Percentiles rank a stretch among this genome's conserved stretches.
phyloP scores from a whole-genome alignment of 2,888 invertebrate genomes.

The Phortica magna region DNA sequence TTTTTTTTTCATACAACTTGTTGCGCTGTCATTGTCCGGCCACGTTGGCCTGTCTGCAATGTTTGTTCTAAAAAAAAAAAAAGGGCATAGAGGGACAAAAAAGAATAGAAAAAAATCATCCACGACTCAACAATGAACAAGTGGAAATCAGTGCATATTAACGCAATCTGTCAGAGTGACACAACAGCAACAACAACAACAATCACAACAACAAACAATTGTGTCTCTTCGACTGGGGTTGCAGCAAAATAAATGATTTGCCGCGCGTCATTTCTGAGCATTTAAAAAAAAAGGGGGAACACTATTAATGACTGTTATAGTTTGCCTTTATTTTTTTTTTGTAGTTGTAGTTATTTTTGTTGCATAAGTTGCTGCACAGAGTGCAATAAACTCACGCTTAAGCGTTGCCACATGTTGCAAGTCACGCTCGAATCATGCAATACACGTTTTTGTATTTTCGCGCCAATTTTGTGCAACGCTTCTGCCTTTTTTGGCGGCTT shows the following conservation, averaged over 20 bases:
- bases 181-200: not conserved
- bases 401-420: constrained; percentile 5
- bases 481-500: not conserved
- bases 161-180: constrained; percentile 19
- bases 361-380: not conserved
- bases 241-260: not conserved
- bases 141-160: constrained; percentile 23
- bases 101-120: not conserved
- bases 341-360: not conserved
- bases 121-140: not conserved
- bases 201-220: not conserved
- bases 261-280: no score
- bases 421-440: not conserved
- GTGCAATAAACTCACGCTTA: constrained; percentile 6
- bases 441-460: not conserved
- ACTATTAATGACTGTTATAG: not conserved
- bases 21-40: not conserved
- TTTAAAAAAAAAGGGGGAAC: not conserved
- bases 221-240: not conserved
- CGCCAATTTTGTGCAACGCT: not conserved
- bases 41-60: not conserved
- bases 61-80: not conserved
- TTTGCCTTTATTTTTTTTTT: not conserved
- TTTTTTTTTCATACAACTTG: not conserved
- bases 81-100: not conserved